These are phyloP conservation scores for Tor tambroides DNA, from an alignment of 2,113 vertebrate species.

Conservation along the genomic window DNA sequence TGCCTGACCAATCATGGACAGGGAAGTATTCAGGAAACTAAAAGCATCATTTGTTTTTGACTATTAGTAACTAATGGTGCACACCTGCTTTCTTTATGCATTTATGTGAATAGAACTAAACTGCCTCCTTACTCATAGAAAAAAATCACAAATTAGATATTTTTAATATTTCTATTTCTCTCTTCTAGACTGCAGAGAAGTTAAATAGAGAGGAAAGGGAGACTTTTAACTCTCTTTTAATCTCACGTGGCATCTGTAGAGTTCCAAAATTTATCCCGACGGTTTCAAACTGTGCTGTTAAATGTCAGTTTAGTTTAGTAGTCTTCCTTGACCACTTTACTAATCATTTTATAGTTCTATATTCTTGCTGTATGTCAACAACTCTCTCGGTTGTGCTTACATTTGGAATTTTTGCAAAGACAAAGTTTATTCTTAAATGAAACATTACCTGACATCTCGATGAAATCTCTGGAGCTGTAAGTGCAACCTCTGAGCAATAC, in stretches of 20 bases:
- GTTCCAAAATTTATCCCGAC: background rate
- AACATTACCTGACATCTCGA: conserved; percentile 10
- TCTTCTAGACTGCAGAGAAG: background rate
- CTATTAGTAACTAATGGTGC: background rate
- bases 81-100: background rate
- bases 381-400: background rate
- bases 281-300: background rate
- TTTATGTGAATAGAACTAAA: background rate
- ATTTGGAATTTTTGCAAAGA: background rate
- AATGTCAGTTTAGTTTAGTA: background rate
- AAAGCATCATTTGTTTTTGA: background rate
- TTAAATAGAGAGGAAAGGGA: background rate
- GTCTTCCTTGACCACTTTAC: background rate
- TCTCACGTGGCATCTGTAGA: background rate
- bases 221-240: background rate
- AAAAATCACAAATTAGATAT: background rate
- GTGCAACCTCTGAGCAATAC: conserved; percentile 3
- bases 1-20: background rate
- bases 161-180: background rate
- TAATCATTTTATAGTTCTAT: background rate
- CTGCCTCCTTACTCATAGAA: background rate
- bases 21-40: background rate
- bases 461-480: background rate
- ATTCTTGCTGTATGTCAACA: background rate
- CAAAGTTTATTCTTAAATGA: background rate